Base-by-base conservation (phyloP, 2,888 invertebrate species). In the Pristionchus japonicus region DNA sequence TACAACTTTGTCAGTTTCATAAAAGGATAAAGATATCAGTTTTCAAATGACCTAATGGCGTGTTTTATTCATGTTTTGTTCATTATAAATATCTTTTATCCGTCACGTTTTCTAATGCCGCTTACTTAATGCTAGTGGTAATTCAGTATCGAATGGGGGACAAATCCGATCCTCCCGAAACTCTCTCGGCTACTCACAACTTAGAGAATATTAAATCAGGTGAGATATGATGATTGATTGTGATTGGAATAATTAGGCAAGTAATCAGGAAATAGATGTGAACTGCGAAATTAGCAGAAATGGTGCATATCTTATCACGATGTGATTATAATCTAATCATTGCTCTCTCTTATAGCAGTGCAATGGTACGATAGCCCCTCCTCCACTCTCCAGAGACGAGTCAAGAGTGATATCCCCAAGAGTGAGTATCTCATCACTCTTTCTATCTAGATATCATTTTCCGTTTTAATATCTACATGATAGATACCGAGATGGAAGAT, bases 331-430 rank as follows among this genome's bases (percentile, higher is more conserved):
- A 47, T 57, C 11, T 6, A 52, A 52, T 15, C 52, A 15, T 52
- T 20, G 17, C 23, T 20, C 23, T 52, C 20, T 74, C n/a, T 40
- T 40, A 6, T 40, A 40, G 37, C 34, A 31, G 40, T 74, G 7
- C 40, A 74, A 74, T 74, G 74, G 74, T 74, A 74, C 74, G 74
- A 74, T n/a, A 40, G 40, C 23, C 74, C 74, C 7, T 70, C 70
- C 31, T 17, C 43, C 23, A 23, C 40, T 4, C 43, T 74, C 40
- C 74, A 74, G 40, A 74, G 74, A 43, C 40, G n/a, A 23, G 37
- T 11, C 40, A 74, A 74, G 74, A n/a, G 23, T 37, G 74, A 74
- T n/a, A 74, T 74, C 11, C 74, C 74, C 11, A 74, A 74, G 20
- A 74, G 74, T 74, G 40, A 74, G 74, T 74, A 23, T 64, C n/a